Evolutionary conservation across 2,113 vertebrate species (phyloP), one percentile per base, ranked within the genome.

Genomic region (Poeciliopsis occidentalis): DNA sequence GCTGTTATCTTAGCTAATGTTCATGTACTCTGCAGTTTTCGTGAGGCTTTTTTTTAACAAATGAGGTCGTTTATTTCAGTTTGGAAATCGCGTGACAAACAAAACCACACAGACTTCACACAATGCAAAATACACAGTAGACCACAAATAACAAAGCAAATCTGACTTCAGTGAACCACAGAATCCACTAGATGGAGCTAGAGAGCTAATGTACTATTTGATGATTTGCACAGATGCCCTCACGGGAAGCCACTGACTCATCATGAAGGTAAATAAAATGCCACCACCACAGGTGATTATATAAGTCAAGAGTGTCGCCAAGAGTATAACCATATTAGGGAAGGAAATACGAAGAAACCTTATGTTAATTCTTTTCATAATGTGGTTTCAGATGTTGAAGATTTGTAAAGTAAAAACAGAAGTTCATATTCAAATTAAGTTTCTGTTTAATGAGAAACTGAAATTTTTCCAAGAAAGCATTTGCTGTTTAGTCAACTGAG

Each of bases 141-240:
- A 31, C 15, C 24, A n/a, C n/a, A n/a, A n/a, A n/a, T n/a, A n/a
- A 27, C n/a, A 19, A 19, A 62, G 10, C 6, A 19, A 22, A 64
- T 17, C 12, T 30, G 30, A n/a, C 37, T 34, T 34, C 2, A 54
- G 12, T 13, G 10, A 4, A 24, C 37, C 82, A 78, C 67, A 77
- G 82, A 76, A 64, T 84, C n/a, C 86, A 85, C 80, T 88, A 85
- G 88, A 71, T 89, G 86, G 67, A 69, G 37, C 4, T 67, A 76
- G 34, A 63, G 60, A 80, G n/a, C n/a, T n/a, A n/a, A n/a, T n/a
- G n/a, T n/a, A n/a, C n/a, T n/a, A n/a, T n/a, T n/a, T n/a, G n/a
- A 47, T 47, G 44, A 19, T 47, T n/a, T 30, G 32, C 4, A 3
- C 5, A 54, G 41, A 10, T 3, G 47, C 12, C 66, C 19, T 64